These are phyloP conservation scores for Scomber scombrus DNA, from an alignment of 2,113 vertebrate genomes.

Conservation along the genomic window DNA sequence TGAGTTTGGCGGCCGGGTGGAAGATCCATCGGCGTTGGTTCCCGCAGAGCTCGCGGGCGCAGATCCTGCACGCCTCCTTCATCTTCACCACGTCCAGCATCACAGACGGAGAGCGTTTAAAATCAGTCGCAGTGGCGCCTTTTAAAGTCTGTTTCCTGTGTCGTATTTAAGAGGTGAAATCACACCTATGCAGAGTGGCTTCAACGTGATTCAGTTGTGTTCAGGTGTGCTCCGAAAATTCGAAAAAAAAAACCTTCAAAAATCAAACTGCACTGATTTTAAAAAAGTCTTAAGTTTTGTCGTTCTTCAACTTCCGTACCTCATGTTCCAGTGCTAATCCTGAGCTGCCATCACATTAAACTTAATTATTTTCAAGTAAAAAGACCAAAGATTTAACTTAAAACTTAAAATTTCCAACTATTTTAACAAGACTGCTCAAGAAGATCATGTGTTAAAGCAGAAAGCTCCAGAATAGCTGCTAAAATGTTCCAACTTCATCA, in stretches of 20 bases:
- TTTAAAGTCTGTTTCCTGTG: too few species aligned
- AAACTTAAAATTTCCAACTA: too few species aligned
- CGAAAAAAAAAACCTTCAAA: too few species aligned
- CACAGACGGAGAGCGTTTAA: neutral
- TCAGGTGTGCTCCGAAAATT: too few species aligned
- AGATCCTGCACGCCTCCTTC: slow-evolving; percentile 93
- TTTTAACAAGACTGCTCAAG: neutral
- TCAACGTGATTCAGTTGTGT: neutral
- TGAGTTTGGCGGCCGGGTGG: slow-evolving; percentile 90
- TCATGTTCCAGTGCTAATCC: neutral
- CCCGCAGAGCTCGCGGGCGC: slow-evolving; percentile 91
- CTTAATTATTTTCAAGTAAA: too few species aligned
- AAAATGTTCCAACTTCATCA: too few species aligned
- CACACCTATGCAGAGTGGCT: neutral
- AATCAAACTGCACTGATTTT: neutral
- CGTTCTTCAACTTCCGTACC: neutral
- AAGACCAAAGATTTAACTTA: too few species aligned
- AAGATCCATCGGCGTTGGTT: slow-evolving; percentile 98
- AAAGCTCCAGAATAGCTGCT: too few species aligned
- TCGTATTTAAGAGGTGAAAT: too few species aligned
- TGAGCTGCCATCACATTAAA: too few species aligned
- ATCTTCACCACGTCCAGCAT: slow-evolving; percentile 80
- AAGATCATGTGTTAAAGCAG: neutral
- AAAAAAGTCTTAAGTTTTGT: neutral
- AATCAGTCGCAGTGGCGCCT: too few species aligned